Percentiles rank a stretch among this genome's conserved stretches.
phyloP scores from a whole-genome alignment of 2,113 vertebrate genomes.

The Stigmatopora nigra region DNA sequence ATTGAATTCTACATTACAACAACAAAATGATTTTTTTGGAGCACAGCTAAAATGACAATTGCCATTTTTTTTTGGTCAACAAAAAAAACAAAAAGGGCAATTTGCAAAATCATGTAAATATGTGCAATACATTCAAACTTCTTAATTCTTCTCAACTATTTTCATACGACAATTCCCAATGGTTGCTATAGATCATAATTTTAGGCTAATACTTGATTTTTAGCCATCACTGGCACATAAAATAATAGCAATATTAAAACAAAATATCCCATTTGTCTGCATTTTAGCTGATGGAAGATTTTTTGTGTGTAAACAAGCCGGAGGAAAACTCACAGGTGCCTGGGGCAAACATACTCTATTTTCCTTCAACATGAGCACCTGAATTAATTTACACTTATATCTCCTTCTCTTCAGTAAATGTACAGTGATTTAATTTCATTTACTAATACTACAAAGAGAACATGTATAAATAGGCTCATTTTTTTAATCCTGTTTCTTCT shows the following conservation, averaged over 20 bases:
- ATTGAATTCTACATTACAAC: neutral
- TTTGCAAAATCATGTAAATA: neutral
- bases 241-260: neutral
- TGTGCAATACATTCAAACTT: slow-evolving; percentile 6
- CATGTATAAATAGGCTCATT: neutral
- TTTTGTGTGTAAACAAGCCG: no score
- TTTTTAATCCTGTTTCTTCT: neutral
- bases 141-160: neutral
- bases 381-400: neutral
- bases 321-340: neutral
- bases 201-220: neutral
- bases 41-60: neutral
- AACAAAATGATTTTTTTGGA: neutral
- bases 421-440: neutral
- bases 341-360: neutral
- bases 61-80: neutral
- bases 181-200: neutral
- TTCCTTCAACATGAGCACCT: neutral
- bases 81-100: slow-evolving; percentile 4
- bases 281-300: no score
- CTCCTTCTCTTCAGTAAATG: neutral
- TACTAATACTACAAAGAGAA: neutral
- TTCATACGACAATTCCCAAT: neutral
- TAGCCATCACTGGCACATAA: neutral
- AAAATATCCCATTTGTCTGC: no score